Evolutionary conservation across 2,797 vertebrate genomes (phyloP).

Genomic region (Liparis tanakae): DNA sequence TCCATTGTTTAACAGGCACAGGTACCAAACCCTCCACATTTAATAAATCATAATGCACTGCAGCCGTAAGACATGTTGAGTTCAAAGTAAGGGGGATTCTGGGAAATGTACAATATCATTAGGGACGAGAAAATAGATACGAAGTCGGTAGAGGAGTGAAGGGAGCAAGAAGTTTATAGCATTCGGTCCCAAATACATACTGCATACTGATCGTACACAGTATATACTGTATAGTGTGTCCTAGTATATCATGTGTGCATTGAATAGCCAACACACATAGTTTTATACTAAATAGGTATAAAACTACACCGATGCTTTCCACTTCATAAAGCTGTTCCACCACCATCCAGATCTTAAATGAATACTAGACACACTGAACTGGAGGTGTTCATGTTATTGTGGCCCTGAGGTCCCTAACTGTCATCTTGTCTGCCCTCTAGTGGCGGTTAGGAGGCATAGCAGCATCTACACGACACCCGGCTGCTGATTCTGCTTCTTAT

Average conservation of each 20-base stretch:
- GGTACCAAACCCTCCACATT: conserved; percentile 46
- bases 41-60: conserved; percentile 60
- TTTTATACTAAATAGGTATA: not conserved
- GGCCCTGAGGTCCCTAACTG: not conserved
- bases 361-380: too few relatives aligned
- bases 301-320: not conserved
- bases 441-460: conserved; percentile 7
- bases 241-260: not conserved
- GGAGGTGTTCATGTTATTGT: not conserved
- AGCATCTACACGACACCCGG: not conserved
- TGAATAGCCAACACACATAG: not conserved
- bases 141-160: not conserved
- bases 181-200: not conserved
- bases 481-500: not conserved
- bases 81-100: conserved; percentile 38
- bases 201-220: not conserved
- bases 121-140: conserved; percentile 25
- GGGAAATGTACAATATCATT: conserved; percentile 45
- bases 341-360: not conserved
- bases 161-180: not conserved
- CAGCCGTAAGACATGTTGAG: conserved; percentile 30
- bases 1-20: conserved; percentile 37
- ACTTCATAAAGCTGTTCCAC: not conserved
- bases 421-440: conserved; percentile 29
- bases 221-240: not conserved